These are phyloP conservation scores for Eospalax fontanierii DNA, from an alignment of 2,797 vertebrate genomes.

Conservation along the genomic window DNA sequence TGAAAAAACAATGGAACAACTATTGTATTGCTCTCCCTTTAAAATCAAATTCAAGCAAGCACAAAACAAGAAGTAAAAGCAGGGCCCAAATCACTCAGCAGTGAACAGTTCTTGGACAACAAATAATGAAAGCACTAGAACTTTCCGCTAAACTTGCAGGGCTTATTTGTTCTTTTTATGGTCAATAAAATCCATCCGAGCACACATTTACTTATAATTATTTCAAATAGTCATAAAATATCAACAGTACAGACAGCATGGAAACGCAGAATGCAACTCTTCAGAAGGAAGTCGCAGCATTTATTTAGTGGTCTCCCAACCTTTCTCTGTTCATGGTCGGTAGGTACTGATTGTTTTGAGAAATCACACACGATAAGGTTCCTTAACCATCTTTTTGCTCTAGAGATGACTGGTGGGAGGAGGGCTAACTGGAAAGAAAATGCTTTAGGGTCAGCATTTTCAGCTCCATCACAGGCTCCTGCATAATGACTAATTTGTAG, in stretches of 20 bases:
- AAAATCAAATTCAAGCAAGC: slow-evolving; percentile 53
- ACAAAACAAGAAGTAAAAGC: slow-evolving; percentile 59
- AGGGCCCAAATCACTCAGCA: not conserved
- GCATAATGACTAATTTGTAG: slow-evolving; percentile 80
- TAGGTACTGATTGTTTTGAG: not conserved
- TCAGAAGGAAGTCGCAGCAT: not conserved
- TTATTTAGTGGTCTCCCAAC: not conserved
- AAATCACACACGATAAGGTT: slow-evolving; percentile 38
- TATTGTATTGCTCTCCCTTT: not conserved
- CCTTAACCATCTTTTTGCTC: slow-evolving; percentile 8
- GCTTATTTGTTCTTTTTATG: slow-evolving; percentile 80
- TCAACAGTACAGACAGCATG: slow-evolving; percentile 57
- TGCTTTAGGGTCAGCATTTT: slow-evolving; percentile 67
- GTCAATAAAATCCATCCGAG: slow-evolving; percentile 74
- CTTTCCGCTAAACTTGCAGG: slow-evolving; percentile 60
- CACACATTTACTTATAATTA: slow-evolving; percentile 78
- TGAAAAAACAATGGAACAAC: not conserved
- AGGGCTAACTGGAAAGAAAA: slow-evolving; percentile 52
- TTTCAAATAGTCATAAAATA: slow-evolving; percentile 82
- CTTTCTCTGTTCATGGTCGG: not conserved
- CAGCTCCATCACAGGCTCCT: slow-evolving; percentile 50
- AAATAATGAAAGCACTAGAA: slow-evolving; percentile 71
- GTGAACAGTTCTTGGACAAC: not conserved
- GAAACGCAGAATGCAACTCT: not conserved
- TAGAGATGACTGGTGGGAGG: not conserved